phyloP scores from a whole-genome alignment of 2,113 vertebrate species.

The Xenopus laevis region DNA sequence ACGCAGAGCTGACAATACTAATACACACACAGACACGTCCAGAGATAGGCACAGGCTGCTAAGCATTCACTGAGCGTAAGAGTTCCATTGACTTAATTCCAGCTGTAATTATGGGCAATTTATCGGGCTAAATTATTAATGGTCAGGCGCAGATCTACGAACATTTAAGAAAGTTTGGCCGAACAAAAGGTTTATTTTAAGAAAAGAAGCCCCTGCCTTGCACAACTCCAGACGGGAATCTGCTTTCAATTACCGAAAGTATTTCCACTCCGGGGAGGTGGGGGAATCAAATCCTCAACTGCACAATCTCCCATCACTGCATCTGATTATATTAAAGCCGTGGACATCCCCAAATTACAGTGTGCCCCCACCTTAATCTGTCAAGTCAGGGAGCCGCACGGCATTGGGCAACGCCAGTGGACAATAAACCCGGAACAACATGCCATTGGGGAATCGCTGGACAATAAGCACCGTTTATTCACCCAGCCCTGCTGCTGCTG shows the following conservation, averaged over 20 bases:
- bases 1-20: background rate
- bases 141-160: conserved; percentile 57
- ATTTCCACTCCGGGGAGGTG: conserved; percentile 69
- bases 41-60: too few relatives aligned
- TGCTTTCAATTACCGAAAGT: conserved; percentile 73
- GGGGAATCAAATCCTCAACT: conserved; percentile 69
- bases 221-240: conserved; percentile 71
- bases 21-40: too few relatives aligned
- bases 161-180: conserved; percentile 58
- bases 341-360: conserved; percentile 52
- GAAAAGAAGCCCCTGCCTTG: conserved; percentile 66
- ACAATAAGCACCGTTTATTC: conserved; percentile 11
- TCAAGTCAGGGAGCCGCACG: conserved; percentile 33
- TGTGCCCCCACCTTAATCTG: conserved; percentile 49
- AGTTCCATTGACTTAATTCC: conserved; percentile 13
- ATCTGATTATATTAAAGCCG: conserved; percentile 59
- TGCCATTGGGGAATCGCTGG: too few relatives aligned
- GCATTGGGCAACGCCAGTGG: background rate
- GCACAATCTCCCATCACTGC: conserved; percentile 66
- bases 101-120: conserved; percentile 17
- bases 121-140: conserved; percentile 58
- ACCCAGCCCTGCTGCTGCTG: conserved; percentile 1
- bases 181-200: conserved; percentile 77
- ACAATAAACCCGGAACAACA: background rate
- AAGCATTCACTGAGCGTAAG: background rate